Base-by-base conservation (phyloP, 2,797 vertebrate genomes). In the Acanthiza pusilla region DNA sequence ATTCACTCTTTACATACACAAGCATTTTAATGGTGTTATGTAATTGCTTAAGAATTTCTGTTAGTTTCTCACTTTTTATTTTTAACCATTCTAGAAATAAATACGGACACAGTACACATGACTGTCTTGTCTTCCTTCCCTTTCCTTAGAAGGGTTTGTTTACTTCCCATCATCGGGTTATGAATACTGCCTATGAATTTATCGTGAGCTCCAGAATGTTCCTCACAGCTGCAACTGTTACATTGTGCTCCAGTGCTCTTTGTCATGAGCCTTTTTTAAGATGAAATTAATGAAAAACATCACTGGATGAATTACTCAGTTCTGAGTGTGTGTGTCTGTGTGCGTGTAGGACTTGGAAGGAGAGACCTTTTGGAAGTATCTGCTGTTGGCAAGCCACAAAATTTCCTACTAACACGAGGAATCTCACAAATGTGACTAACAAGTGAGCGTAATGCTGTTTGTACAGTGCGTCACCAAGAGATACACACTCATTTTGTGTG, bases 261-360 rank as follows among this genome's bases (percentile, higher is more conserved):
- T 92, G 80, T 96, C 74, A 92, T 65, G 76, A 86, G 30, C 40
- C 58, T 32, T 70, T 93, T 89, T 67, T 10, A 96, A 95, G 55
- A 92, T 73, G 13, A 92, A 93, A 76, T 96, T 94, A 96, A 96
- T 91, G 78, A 92, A 66, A 93, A 97, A 68, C n/a, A 48, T 80
- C 57, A 14, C 74, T 86, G 75, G 22, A 54, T 27, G 50, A 74
- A 58, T 97, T 96, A 89, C 77, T 96, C 82, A 95, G 13, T 82
- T 96, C 74, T 82, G 80, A 68, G 53, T 51, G 36, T 63, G 66
- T 38, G 36, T 38, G 36, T 70, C 53, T 2, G 0, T 58, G n/a
- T 21, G 40, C 0, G 1, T 83, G 29, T 53, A 55, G 50, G 57
- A 40, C 67, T 77, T 1, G 1, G 38, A 77, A 91, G 78, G 73